Conservation (phyloP, 1,140 invertebrate genomes). For the Ephestia elutella region DNA sequence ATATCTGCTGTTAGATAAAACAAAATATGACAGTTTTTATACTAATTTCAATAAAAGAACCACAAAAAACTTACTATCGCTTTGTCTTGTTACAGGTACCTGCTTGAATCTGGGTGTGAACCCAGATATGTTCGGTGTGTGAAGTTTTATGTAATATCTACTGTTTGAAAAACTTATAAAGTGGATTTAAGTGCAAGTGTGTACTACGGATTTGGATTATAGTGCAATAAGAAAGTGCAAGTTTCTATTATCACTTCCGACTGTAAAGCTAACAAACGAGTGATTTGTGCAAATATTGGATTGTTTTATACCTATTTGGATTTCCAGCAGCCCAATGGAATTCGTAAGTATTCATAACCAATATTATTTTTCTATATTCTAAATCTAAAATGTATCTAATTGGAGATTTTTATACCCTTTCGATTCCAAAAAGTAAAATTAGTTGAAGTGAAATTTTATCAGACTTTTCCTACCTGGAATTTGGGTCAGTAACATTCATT, state of each 20-base stretch:
- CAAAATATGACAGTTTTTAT: neutral
- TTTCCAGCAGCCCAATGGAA: constrained; percentile 47
- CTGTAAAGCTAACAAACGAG: constrained; percentile 50
- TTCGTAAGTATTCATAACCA: constrained; percentile 45
- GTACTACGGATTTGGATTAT: constrained; percentile 39
- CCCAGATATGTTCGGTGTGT: constrained; percentile 60
- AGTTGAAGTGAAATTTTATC: neutral
- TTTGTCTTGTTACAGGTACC: constrained; percentile 73
- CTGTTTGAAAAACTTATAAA: constrained; percentile 46
- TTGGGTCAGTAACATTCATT: constrained; percentile 5
- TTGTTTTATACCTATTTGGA: constrained; percentile 54
- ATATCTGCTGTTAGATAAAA: neutral
- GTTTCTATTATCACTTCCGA: constrained; percentile 31
- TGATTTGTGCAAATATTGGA: constrained; percentile 60
- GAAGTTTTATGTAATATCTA: constrained; percentile 66
- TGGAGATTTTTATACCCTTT: too few relatives aligned
- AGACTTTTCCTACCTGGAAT: neutral
- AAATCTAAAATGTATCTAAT: too few relatives aligned
- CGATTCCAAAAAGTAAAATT: neutral
- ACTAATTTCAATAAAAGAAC: neutral
- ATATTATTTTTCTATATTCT: neutral
- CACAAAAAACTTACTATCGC: constrained; percentile 39
- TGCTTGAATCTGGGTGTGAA: constrained; percentile 69
- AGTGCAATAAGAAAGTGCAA: constrained; percentile 27
- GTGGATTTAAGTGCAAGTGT: constrained; percentile 33